These are phyloP conservation scores for Spheniscus humboldti DNA, from an alignment of 2,797 vertebrate genomes.

Conservation along the genomic window DNA sequence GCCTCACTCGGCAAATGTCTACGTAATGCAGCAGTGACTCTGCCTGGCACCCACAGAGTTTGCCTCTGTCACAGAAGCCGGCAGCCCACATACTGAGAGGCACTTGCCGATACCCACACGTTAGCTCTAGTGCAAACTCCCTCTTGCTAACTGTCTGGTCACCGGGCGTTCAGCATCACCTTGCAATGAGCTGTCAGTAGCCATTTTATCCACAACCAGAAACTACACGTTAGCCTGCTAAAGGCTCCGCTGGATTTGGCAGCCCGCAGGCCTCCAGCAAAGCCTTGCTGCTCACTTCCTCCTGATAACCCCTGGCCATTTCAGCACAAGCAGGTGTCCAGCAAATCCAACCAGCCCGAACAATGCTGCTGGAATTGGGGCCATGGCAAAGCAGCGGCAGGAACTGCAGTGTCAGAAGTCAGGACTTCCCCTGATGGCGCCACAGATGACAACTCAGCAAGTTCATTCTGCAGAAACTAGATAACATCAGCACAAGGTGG, in stretches of 20 bases:
- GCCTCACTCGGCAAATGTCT: neutral
- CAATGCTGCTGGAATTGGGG: conserved; percentile 13
- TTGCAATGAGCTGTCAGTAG: neutral
- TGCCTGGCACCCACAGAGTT: neutral
- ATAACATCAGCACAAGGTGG: conserved; percentile 72
- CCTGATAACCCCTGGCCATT: neutral
- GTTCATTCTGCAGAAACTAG: conserved; percentile 76
- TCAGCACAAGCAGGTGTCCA: neutral
- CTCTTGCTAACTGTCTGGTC: neutral
- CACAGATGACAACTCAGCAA: conserved; percentile 58
- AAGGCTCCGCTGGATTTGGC: neutral
- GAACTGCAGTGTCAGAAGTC: conserved; percentile 46
- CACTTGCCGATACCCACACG: fast-evolving
- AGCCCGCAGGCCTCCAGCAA: fast-evolving
- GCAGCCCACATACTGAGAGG: neutral
- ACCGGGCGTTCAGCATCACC: fast-evolving
- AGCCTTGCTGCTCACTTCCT: neutral
- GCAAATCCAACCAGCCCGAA: neutral
- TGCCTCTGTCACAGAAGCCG: neutral
- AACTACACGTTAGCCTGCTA: neutral
- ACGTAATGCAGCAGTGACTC: neutral
- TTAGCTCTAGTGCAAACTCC: neutral
- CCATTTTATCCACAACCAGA: neutral
- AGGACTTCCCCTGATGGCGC: conserved; percentile 71
- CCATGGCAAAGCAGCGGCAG: neutral